Conservation (phyloP, 2,113 vertebrate species). For the Sphyrna mokarran region DNA sequence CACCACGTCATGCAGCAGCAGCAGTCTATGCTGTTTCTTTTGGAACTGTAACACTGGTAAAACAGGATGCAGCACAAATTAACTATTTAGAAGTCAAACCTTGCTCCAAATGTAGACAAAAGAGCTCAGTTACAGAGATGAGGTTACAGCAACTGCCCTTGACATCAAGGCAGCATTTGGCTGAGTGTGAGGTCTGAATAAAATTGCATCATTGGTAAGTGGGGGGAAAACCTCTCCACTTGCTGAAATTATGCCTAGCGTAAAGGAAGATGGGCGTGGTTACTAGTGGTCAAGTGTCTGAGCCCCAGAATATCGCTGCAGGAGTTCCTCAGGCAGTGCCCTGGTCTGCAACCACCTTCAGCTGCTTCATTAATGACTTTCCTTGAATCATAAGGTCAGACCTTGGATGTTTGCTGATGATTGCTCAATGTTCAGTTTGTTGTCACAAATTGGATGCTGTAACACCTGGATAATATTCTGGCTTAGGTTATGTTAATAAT, state of each 20-base stretch:
- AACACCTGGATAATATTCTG: neutral
- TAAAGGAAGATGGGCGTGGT: neutral
- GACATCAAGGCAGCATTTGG: neutral
- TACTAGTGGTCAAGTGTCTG: neutral
- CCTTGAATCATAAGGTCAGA: neutral
- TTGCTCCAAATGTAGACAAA: neutral
- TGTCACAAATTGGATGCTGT: neutral
- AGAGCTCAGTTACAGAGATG: neutral
- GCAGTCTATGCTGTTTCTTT: neutral
- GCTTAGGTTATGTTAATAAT: neutral
- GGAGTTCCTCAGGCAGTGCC: neutral
- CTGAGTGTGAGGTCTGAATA: neutral
- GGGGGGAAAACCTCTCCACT: neutral
- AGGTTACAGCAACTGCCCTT: neutral
- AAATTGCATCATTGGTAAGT: neutral
- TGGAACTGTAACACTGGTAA: neutral
- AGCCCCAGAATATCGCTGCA: neutral
- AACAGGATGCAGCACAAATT: neutral
- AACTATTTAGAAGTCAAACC: neutral
- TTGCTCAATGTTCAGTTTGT: neutral
- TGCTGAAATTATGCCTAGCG: neutral
- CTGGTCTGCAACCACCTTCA: neutral
- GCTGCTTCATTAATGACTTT: neutral
- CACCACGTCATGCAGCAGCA: constrained; percentile 4
- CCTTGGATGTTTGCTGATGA: neutral